Base-by-base conservation (phyloP, 2,888 invertebrate species). In the Nematopogon swammerdamellus region DNA sequence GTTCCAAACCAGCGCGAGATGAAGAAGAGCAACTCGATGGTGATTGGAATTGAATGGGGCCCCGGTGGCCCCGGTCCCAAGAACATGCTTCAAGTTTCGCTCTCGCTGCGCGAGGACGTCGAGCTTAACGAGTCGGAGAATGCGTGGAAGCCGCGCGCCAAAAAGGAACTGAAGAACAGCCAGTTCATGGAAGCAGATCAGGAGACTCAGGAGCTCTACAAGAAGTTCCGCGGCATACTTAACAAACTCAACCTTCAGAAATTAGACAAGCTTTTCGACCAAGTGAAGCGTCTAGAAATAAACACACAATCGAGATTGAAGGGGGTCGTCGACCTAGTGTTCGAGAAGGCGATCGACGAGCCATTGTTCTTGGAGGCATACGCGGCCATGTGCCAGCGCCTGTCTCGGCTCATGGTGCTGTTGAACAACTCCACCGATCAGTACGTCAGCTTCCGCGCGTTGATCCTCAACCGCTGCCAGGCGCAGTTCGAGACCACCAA, bases 171-270 rank as follows among this genome's bases (percentile, higher is more conserved):
- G 5, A 25, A 25, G 25, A 25, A 25, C 25, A 25, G 25, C 25
- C 25, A 25, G 10, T 25, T 25, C 10, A 25, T 25, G 25, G 25
- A 25, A 6, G 25, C 4, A 25, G 25, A 25, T 25, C 25, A 25
- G 25, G 25, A 25, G 25, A 25, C 25, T 44, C 72, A 88, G 81
- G 88, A 88, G 43, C 69, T 95, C 49, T 87, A 91, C 62, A 91
- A 89, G 60, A 87, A 86, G 60, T 90, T 95, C 54, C 84, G 95
- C 56, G 90, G 94, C 61, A 91, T 97, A 56, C 76, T 97, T 51
- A 97, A 97, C 68, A 95, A 97, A 70, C 75, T 97, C 53, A 97
- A 97, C 0, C 97, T 97, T 0, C 93, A 97, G 67, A 96, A 96
- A 65, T 95, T 95, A 66, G 85, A 89, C 49, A 89, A 88, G 1